A percentile compares a stretch with the other conserved stretches of the same genome.
phyloP scores from a whole-genome alignment of 2,113 vertebrate genomes.

The Ammodytes marinus region DNA sequence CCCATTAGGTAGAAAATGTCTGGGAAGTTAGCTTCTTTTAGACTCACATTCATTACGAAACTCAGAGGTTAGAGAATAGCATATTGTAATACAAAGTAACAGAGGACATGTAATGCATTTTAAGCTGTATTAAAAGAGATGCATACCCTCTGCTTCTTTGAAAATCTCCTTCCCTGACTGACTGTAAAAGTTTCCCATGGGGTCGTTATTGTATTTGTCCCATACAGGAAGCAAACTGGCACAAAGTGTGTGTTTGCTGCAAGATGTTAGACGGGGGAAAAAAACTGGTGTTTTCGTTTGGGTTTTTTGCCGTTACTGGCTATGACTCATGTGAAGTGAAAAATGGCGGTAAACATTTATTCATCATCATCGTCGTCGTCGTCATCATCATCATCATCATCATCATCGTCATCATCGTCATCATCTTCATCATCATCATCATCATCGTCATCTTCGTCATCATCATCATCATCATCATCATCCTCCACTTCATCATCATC shows the following conservation, averaged over 20 bases:
- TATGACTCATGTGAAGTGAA: conserved; percentile 37
- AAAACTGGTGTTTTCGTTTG: conserved; percentile 23
- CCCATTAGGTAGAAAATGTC: conserved; percentile 19
- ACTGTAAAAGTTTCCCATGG: conserved; percentile 25
- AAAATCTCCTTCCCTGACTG: conserved; percentile 38
- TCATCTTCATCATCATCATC: conserved; percentile 67
- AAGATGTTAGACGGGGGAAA: conserved; percentile 20
- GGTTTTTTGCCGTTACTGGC: conserved; percentile 24
- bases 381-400: conserved; percentile 38
- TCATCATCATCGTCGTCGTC: conserved; percentile 78
- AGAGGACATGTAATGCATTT: conserved; percentile 23
- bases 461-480: conserved; percentile 75
- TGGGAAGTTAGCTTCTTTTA: conserved; percentile 14
- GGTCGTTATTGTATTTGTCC: conserved; percentile 29
- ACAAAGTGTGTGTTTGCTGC: conserved; percentile 32
- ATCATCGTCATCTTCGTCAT: conserved; percentile 70
- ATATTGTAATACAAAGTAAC: conserved; percentile 8
- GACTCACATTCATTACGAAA: conserved; percentile 22
- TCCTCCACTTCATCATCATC: conserved; percentile 85
- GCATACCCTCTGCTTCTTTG: conserved; percentile 20
- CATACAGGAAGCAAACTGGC: conserved; percentile 39
- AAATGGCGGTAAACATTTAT: conserved; percentile 62
- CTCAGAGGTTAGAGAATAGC: conserved; percentile 17
- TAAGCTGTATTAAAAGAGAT: conserved; percentile 11
- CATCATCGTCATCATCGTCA: conserved; percentile 45